Percentiles rank a stretch among this genome's conserved stretches.
Evolutionary conservation across 2,797 vertebrate species (phyloP).

Genomic region (Adrianichthys oophorus): DNA sequence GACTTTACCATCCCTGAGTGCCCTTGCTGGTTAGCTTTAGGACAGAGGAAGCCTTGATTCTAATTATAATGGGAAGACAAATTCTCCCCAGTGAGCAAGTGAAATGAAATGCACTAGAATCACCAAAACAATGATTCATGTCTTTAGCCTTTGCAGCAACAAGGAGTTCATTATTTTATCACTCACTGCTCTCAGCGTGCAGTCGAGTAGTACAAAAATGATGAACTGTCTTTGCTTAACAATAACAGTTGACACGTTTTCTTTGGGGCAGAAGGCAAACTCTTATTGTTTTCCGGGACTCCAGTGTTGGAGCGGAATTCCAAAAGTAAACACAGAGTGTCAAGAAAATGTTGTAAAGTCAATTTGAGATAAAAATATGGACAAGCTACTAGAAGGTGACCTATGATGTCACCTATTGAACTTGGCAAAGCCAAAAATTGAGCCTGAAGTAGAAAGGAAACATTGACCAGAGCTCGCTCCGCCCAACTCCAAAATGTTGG

Average conservation of each 20-base stretch:
- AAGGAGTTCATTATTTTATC: conserved; percentile 69
- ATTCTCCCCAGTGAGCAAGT: conserved; percentile 60
- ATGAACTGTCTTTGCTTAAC: conserved; percentile 62
- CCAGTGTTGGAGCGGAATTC: too few species aligned
- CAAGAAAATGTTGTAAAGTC: too few species aligned
- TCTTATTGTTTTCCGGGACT: conserved; percentile 5
- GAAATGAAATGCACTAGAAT: conserved; percentile 61
- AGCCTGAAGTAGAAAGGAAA: too few species aligned
- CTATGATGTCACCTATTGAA: too few species aligned
- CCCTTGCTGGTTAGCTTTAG: conserved; percentile 69
- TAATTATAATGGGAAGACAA: conserved; percentile 77
- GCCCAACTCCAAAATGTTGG: too few species aligned
- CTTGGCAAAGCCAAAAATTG: too few species aligned
- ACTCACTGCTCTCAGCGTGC: conserved; percentile 55
- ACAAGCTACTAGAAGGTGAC: too few species aligned
- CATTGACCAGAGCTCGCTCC: too few species aligned
- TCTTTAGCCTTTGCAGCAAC: conserved; percentile 63
- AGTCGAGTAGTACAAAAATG: conserved; percentile 55
- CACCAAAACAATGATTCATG: conserved; percentile 67
- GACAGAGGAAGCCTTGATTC: conserved; percentile 66
- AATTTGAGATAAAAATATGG: too few species aligned
- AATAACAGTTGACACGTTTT: conserved; percentile 33
- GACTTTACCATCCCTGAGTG: conserved; percentile 71
- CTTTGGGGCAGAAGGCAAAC: conserved; percentile 17
- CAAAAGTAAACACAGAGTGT: too few species aligned